phyloP scores from a whole-genome alignment of 2,888 invertebrate species.

The Drosophila atripex region DNA sequence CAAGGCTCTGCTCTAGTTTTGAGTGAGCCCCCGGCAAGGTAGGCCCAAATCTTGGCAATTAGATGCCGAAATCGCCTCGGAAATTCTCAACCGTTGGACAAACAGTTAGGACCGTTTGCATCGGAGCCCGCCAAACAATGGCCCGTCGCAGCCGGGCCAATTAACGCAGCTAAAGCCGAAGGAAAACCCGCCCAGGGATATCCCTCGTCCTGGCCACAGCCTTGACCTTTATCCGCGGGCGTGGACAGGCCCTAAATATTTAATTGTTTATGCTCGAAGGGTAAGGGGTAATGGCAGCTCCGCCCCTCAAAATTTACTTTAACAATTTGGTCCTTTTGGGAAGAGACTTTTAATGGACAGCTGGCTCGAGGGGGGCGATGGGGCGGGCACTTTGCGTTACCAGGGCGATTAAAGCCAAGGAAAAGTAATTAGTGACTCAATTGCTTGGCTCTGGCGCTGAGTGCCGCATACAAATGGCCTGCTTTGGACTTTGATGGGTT shows the following conservation, averaged over 20 bases:
- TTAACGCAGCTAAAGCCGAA: slow-evolving; percentile 68
- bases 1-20: slow-evolving; percentile 28
- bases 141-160: slow-evolving; percentile 60
- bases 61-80: slow-evolving; percentile 37
- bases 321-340: slow-evolving; percentile 47
- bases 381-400: slow-evolving; percentile 15
- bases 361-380: slow-evolving; percentile 11
- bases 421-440: slow-evolving; percentile 79
- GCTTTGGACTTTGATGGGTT: slow-evolving; percentile 46
- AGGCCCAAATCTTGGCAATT: slow-evolving; percentile 31
- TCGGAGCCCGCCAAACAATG: slow-evolving; percentile 58
- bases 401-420: slow-evolving; percentile 67
- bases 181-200: slow-evolving; percentile 56
- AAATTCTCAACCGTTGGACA: slow-evolving; percentile 71
- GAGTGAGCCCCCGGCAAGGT: slow-evolving; percentile 29
- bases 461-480: slow-evolving; percentile 69
- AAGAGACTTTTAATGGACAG: slow-evolving; percentile 71
- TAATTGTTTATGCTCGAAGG: slow-evolving; percentile 72
- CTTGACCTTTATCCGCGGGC: slow-evolving; percentile 78
- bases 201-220: slow-evolving; percentile 53
- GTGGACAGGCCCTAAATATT: slow-evolving; percentile 64
- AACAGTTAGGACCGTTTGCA: slow-evolving; percentile 67
- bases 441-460: slow-evolving; percentile 59
- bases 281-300: slow-evolving; percentile 10
- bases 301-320: slow-evolving; percentile 39